A percentile compares a stretch with the other conserved stretches of the same genome.
phyloP scores from a whole-genome alignment of 2,797 vertebrate genomes.

The Meriones psammophilus region DNA sequence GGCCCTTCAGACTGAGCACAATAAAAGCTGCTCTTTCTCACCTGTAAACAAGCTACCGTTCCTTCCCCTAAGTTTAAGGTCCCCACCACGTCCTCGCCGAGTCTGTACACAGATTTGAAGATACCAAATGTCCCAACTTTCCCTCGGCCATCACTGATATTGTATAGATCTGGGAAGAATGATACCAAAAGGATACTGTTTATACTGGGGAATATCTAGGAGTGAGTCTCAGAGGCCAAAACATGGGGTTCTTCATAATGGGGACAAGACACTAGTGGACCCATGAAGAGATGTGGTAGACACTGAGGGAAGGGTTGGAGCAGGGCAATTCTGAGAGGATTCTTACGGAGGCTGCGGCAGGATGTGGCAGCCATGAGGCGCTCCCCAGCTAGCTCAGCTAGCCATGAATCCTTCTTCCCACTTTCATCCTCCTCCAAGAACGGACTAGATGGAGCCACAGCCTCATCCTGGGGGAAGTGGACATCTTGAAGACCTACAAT shows the following conservation, averaged over 20 bases:
- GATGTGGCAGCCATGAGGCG: constrained; percentile 97
- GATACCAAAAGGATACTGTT: constrained; percentile 41
- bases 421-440: constrained; percentile 97
- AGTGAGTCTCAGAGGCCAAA: background rate
- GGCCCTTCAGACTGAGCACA: background rate
- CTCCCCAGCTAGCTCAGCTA: constrained; percentile 95
- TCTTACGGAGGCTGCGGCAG: constrained; percentile 95
- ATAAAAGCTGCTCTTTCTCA: constrained; percentile 80
- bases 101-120: constrained; percentile 97
- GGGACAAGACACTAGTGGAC: background rate
- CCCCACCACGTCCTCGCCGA: constrained; percentile 97
- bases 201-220: background rate
- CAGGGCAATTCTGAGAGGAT: constrained; percentile 17
- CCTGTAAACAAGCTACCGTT: constrained; percentile 97
- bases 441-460: constrained; percentile 96
- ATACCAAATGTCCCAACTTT: constrained; percentile 98
- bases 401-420: constrained; percentile 93
- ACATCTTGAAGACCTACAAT: constrained; percentile 95
- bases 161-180: constrained; percentile 93
- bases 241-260: background rate
- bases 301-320: background rate
- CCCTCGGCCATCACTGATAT: constrained; percentile 96
- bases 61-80: constrained; percentile 97
- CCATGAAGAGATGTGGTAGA: background rate
- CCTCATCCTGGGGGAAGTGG: constrained; percentile 95